Conservation (phyloP, 2,888 invertebrate genomes). For the Apodemia zela region DNA sequence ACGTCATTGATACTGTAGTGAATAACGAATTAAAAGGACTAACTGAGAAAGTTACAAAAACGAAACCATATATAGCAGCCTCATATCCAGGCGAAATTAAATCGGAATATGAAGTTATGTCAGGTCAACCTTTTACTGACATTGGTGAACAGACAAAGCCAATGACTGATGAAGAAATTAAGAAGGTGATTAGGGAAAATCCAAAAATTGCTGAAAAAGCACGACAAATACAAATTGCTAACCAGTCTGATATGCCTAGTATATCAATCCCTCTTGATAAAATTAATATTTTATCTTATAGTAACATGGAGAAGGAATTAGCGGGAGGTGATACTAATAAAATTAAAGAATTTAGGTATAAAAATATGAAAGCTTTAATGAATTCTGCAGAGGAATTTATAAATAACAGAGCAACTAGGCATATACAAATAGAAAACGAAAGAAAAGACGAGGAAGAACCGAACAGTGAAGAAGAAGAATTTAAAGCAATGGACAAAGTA, state of each 20-base stretch:
- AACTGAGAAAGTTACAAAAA: conserved; percentile 33
- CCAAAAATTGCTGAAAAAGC: conserved; percentile 65
- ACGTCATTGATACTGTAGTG: conserved; percentile 53
- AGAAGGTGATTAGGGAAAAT: conserved; percentile 51
- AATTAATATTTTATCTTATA: conserved; percentile 43
- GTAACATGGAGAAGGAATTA: conserved; percentile 47
- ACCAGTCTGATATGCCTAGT: conserved; percentile 41
- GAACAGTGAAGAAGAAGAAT: conserved; percentile 51
- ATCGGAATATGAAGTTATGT: conserved; percentile 69
- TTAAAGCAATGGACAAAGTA: conserved; percentile 59
- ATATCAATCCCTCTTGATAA: conserved; percentile 53
- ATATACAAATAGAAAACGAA: conserved; percentile 23
- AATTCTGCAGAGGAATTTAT: conserved; percentile 43
- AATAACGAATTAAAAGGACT: conserved; percentile 63
- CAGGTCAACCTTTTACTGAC: conserved; percentile 67
- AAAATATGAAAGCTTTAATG: conserved; percentile 58
- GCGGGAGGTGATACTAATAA: conserved; percentile 49
- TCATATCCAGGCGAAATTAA: conserved; percentile 51
- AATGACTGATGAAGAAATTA: conserved; percentile 52
- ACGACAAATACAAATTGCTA: conserved; percentile 62
- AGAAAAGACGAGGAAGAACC: conserved; percentile 28
- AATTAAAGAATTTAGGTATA: conserved; percentile 55
- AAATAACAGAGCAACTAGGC: conserved; percentile 22
- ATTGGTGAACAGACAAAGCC: conserved; percentile 55
- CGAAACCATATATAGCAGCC: conserved; percentile 59